Base-by-base conservation (phyloP, 1,140 invertebrate species). In the Archegozetes longisetosus region DNA sequence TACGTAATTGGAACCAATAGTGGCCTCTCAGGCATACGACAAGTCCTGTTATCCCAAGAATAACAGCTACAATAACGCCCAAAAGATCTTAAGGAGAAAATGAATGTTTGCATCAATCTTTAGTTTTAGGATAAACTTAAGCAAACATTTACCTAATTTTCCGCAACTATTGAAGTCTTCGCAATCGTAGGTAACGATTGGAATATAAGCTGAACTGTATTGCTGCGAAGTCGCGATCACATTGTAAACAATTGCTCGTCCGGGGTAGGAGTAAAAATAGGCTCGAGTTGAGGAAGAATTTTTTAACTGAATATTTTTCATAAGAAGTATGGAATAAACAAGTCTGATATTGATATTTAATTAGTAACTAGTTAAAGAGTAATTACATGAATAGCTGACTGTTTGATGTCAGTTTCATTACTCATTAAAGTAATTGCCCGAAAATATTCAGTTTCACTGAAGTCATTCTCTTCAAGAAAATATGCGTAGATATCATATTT, bases 401-500 rank as follows among this genome's bases (percentile, higher is more conserved):
- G 6, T 4, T 9, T 12, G 20, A 51, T 51, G 6, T 20, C 20
- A 4, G 20, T 20, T 6, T 9, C 50, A 55, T 55, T 55, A 24
- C 27, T 73, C 79, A 85, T 83, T 25, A 71, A 74, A 58, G 68
- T 69, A 12, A 88, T 76, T 3, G 71, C 74, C 17, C 70, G 61
- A 71, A 85, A 85, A 68, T 84, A 85, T 2, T 70, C 70, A 24
- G 76, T 73, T 9, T 68, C 61, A 24, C 68, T 73, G 57, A 77
- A 78, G 66, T 82, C 77, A 50, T 72, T 70, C 65, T 80, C 78
- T 1, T 74, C 66, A 28, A 85, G 65, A 58, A 60, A 84, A 64
- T 80, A 71, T 52, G 80, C 77, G 67, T 83, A 86, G 61, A 82
- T 75, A 22, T 78, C 71, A 61, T 83, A 76, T 2, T 70, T 60